Base-by-base conservation (phyloP, 2,888 invertebrate genomes). In the Agrenia bidenticulata region DNA sequence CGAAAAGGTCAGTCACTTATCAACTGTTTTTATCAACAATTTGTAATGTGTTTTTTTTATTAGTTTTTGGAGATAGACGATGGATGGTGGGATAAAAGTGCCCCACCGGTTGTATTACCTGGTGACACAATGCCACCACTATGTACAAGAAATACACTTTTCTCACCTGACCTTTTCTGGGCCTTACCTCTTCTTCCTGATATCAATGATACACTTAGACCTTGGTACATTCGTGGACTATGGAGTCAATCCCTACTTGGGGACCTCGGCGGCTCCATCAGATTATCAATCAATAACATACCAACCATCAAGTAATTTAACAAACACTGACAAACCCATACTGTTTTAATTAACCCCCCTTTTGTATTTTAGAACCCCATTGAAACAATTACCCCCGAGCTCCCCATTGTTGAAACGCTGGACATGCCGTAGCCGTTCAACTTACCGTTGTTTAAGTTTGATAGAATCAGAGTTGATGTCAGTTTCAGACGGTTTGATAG, bases 231-330 rank as follows among this genome's bases (percentile, higher is more conserved):
- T 45, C 73, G 77, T 41, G 76, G 77, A 1, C 70, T 77, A 9
- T 77, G 77, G 77, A 77, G 75, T 64, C 77, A 77, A 51, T 75
- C 76, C n/a, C 61, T 77, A 13, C 69, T 77, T 50, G 77, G 77
- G 4, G 77, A 75, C 42, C 70, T 77, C 58, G 77, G 77, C 37
- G 77, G 77, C 59, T 75, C 76, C 45, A 75, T 77, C 45, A 73
- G 76, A 49, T 68, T 77, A 27, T 75, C 76, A 21, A 64, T 77
- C 13, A 72, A 76, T 2, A 58, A 71, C 59, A 73, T 76, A 21
- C n/a, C n/a, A n/a, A n/a, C n/a, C n/a, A n/a, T n/a, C n/a, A n/a
- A n/a, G n/a, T n/a, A n/a, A n/a, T n/a, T n/a, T n/a, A n/a, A n/a
- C n/a, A n/a, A n/a, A n/a, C n/a, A n/a, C n/a, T n/a, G n/a, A n/a